Conservation (phyloP, 2,797 vertebrate genomes). For the Chrysolophus pictus region DNA sequence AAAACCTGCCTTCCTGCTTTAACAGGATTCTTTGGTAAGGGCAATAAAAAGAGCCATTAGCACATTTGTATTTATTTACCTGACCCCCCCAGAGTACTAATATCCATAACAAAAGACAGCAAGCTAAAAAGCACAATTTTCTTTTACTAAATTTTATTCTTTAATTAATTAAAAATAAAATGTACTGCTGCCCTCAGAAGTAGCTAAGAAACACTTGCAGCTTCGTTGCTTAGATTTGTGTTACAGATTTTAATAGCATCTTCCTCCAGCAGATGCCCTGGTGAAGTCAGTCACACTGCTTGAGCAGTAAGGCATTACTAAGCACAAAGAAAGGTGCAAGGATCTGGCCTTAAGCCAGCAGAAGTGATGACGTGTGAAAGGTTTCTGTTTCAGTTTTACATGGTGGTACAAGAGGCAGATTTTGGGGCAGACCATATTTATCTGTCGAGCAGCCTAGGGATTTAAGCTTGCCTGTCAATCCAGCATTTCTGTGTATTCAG, state of each 20-base stretch:
- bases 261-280: neutral
- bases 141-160: neutral
- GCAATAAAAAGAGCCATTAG: conserved; percentile 18
- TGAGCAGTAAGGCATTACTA: neutral
- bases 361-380: conserved; percentile 81
- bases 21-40: conserved; percentile 9
- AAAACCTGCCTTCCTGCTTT: conserved; percentile 28
- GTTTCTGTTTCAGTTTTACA: conserved; percentile 74
- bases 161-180: neutral
- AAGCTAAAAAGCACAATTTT: neutral
- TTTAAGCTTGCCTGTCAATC: conserved; percentile 56
- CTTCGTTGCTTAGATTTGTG: neutral
- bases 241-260: neutral
- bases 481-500: conserved; percentile 32
- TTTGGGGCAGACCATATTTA: conserved; percentile 66
- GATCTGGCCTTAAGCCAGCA: conserved; percentile 52
- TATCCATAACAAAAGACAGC: neutral
- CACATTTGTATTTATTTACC: neutral
- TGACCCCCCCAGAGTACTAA: neutral
- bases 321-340: neutral
- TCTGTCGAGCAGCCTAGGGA: conserved; percentile 53
- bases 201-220: neutral
- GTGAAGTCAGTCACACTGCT: neutral
- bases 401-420: conserved; percentile 73
- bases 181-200: neutral